phyloP scores from a whole-genome alignment of 2,888 invertebrate species.

The Agrenia bidenticulata region DNA sequence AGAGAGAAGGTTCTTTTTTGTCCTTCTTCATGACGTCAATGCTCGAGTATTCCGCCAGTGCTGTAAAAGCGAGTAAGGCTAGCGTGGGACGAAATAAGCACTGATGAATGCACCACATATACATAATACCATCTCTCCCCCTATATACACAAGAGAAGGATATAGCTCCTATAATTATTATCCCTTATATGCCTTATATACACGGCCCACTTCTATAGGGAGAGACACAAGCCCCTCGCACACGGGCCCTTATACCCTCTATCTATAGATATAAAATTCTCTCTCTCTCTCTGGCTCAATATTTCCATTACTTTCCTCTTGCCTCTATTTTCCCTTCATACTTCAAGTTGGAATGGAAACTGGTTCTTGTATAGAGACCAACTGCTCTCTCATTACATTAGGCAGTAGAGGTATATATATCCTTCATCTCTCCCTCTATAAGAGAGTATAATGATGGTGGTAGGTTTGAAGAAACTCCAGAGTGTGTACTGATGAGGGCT shows the following conservation, averaged over 20 bases:
- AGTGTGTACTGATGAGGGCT: too few species aligned
- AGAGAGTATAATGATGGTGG: too few species aligned
- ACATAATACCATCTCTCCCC: neutral
- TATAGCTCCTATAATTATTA: too few species aligned
- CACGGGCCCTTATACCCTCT: too few species aligned
- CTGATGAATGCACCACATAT: slow-evolving; percentile 6
- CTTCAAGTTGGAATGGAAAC: slow-evolving; percentile 15
- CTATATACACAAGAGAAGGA: too few species aligned
- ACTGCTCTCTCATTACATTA: slow-evolving; percentile 3
- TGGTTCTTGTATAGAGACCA: neutral
- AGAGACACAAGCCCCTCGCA: too few species aligned
- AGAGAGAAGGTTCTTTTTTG: slow-evolving; percentile 51
- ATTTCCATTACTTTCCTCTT: slow-evolving; percentile 16
- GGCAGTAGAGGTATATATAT: neutral
- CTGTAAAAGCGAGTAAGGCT: neutral
- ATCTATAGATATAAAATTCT: too few species aligned
- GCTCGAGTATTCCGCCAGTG: slow-evolving; percentile 26
- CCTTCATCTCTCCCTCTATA: neutral
- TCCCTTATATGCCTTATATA: too few species aligned
- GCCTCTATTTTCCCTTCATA: neutral
- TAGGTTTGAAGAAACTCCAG: too few species aligned
- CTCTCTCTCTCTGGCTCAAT: slow-evolving; percentile 17
- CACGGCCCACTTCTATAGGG: too few species aligned
- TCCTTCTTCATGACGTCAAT: slow-evolving; percentile 53
- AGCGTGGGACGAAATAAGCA: slow-evolving; percentile 18